Conservation (phyloP, 1,140 invertebrate genomes). For the Leguminivora glycinivorella region DNA sequence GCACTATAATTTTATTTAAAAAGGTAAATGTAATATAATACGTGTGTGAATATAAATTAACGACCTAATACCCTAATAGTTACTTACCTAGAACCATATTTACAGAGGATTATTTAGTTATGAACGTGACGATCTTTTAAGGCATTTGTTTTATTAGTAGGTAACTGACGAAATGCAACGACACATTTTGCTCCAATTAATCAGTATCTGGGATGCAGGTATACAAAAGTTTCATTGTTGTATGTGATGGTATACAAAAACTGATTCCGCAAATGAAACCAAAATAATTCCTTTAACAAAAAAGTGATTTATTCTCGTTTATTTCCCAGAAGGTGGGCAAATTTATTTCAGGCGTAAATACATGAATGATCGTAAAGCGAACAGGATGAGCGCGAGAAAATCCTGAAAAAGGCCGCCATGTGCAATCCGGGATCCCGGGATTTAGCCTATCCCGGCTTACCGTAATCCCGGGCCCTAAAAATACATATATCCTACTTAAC, state of each 20-base stretch:
- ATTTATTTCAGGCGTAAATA: slow-evolving; percentile 10
- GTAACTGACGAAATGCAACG: too few species aligned
- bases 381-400: slow-evolving; percentile 45
- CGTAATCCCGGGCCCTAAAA: slow-evolving; percentile 44
- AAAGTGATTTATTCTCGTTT: slow-evolving; percentile 24
- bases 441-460: slow-evolving; percentile 48
- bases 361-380: slow-evolving; percentile 36
- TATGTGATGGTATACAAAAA: not conserved
- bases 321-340: slow-evolving; percentile 9
- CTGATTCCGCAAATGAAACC: too few species aligned
- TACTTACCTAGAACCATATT: too few species aligned
- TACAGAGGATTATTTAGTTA: too few species aligned
- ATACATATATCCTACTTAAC: slow-evolving; percentile 32
- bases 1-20: too few species aligned
- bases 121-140: too few species aligned
- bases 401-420: slow-evolving; percentile 49
- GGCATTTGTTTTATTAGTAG: too few species aligned
- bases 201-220: too few species aligned
- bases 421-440: slow-evolving; percentile 43
- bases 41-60: too few species aligned
- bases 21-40: too few species aligned
- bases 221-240: not conserved
- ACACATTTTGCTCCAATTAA: too few species aligned
- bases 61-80: too few species aligned
- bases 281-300: not conserved